These are phyloP conservation scores for Cheilinus undulatus DNA, from an alignment of 2,113 vertebrate genomes.

Conservation along the genomic window DNA sequence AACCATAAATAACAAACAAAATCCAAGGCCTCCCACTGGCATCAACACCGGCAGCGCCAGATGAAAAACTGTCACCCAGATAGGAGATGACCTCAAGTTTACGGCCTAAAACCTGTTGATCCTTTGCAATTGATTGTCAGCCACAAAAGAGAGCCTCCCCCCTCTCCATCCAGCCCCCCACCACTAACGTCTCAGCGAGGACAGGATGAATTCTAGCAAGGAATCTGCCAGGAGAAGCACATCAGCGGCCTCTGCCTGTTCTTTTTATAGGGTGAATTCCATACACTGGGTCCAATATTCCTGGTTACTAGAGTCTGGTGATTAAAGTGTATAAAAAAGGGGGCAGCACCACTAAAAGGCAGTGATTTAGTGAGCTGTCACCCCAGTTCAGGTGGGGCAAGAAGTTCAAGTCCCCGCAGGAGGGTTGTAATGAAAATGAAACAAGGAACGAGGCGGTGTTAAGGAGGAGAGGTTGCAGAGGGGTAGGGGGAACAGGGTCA, in stretches of 20 bases:
- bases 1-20: constrained; percentile 86
- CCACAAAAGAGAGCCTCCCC: constrained; percentile 41
- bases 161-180: constrained; percentile 35
- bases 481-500: constrained; percentile 37
- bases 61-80: constrained; percentile 78
- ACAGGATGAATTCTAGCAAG: constrained; percentile 72
- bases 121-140: constrained; percentile 77
- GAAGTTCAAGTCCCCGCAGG: constrained; percentile 82
- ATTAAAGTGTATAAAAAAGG: constrained; percentile 86
- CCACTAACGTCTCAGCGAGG: constrained; percentile 63
- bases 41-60: constrained; percentile 63
- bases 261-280: constrained; percentile 82
- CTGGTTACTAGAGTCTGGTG: constrained; percentile 82
- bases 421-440: constrained; percentile 83
- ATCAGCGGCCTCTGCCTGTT: constrained; percentile 72
- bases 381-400: constrained; percentile 74
- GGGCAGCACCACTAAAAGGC: constrained; percentile 81
- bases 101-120: constrained; percentile 83
- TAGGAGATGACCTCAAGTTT: constrained; percentile 84
- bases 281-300: constrained; percentile 80
- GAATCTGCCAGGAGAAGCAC: constrained; percentile 76
- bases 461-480: constrained; percentile 41
- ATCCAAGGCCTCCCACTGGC: constrained; percentile 79
- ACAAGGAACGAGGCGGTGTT: constrained; percentile 67
- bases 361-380: constrained; percentile 87